Conservation (phyloP, 2,888 invertebrate genomes). For the Cryptocheilus praepositus region DNA sequence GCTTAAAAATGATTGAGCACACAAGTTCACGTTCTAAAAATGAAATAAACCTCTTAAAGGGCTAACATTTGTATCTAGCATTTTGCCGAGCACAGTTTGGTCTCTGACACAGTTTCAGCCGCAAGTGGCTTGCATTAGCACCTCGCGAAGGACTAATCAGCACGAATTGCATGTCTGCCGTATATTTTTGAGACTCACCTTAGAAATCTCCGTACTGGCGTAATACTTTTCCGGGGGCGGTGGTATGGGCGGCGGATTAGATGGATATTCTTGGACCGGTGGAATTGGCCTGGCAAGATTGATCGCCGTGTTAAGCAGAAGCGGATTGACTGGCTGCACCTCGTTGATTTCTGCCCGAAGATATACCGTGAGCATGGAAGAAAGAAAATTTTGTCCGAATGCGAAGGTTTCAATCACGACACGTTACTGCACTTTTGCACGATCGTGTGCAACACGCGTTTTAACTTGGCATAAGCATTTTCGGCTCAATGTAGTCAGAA, state of each 20-base stretch:
- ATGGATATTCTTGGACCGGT: conserved; percentile 69
- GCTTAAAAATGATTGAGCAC: no score
- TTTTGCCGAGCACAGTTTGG: conserved; percentile 41
- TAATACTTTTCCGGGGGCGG: conserved; percentile 84
- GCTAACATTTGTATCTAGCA: no score
- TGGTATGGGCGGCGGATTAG: conserved; percentile 80
- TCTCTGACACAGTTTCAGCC: conserved; percentile 47
- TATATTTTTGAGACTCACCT: conserved; percentile 66
- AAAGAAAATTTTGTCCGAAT: conserved; percentile 43
- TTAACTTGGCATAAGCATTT: no score
- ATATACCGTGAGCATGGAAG: conserved; percentile 22
- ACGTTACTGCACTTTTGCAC: no score
- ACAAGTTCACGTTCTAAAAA: no score
- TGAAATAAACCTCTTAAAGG: no score
- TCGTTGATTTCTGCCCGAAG: conserved; percentile 61
- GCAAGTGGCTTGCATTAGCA: conserved; percentile 43
- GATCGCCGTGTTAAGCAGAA: conserved; percentile 70
- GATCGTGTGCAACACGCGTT: no score
- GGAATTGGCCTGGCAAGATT: conserved; percentile 71
- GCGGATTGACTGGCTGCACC: conserved; percentile 69
- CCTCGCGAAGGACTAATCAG: conserved; percentile 41
- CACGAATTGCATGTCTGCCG: conserved; percentile 52
- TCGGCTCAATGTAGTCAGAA: no score
- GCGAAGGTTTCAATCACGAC: conserved; percentile 29
- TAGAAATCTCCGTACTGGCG: conserved; percentile 81